Evolutionary conservation across 2,888 invertebrate genomes (phyloP).

Genomic region (Hydroisotoma schaefferi): DNA sequence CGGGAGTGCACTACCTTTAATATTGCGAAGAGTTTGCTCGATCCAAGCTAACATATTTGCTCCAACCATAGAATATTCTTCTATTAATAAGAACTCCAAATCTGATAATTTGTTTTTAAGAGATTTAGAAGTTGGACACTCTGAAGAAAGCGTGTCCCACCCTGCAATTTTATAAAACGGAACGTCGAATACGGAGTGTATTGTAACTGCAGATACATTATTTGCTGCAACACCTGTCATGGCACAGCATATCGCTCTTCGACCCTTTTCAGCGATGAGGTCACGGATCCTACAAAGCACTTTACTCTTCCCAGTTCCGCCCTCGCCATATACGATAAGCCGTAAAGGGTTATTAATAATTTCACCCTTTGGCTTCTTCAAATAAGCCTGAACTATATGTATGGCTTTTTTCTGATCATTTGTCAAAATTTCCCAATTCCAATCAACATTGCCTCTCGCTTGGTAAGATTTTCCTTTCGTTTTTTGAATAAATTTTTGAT

Average conservation of each 20-base stretch:
- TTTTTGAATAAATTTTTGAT: conserved; percentile 7
- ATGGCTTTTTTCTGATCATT: background rate
- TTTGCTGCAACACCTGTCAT: background rate
- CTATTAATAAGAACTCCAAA: background rate
- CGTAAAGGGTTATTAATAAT: background rate
- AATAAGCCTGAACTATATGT: background rate
- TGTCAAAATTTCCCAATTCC: background rate
- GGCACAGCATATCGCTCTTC: background rate
- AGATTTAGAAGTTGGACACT: background rate
- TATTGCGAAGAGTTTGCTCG: background rate
- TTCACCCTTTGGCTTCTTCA: background rate
- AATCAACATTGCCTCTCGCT: background rate
- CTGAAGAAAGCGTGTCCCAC: background rate
- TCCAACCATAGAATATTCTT: conserved; percentile 1
- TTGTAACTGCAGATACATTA: background rate
- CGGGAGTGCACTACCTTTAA: background rate
- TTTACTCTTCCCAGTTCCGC: background rate
- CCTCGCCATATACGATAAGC: background rate
- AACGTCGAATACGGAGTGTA: background rate
- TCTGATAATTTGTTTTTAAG: background rate
- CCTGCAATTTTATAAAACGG: background rate
- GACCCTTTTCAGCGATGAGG: background rate
- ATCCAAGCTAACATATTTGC: background rate
- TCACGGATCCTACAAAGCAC: background rate
- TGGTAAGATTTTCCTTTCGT: background rate